These are phyloP conservation scores for Phaethon lepturus DNA, from an alignment of 2,113 vertebrate genomes.

Conservation along the genomic window DNA sequence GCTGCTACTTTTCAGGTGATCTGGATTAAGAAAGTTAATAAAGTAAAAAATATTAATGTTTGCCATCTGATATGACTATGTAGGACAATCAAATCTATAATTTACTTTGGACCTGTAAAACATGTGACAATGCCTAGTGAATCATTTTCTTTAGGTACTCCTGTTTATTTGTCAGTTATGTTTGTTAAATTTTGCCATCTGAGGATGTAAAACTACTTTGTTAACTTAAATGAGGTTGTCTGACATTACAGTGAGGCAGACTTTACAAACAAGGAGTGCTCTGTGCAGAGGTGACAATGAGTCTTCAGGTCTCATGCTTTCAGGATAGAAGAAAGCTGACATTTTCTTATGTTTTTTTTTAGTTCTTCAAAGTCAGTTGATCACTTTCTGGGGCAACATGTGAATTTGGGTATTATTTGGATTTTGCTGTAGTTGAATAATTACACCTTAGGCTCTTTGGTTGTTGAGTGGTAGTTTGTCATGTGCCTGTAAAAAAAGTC, in stretches of 20 bases:
- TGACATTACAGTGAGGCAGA: background rate
- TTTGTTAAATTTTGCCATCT: background rate
- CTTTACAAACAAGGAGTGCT: background rate
- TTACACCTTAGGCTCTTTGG: background rate
- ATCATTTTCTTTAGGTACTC: background rate
- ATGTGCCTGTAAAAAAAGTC: background rate
- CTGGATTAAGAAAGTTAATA: background rate
- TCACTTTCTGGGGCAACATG: background rate
- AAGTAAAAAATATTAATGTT: background rate
- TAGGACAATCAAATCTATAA: background rate
- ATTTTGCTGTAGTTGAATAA: background rate
- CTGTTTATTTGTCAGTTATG: background rate
- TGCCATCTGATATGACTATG: accelerated
- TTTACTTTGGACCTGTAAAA: background rate
- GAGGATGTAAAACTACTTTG: background rate
- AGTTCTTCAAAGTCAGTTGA: background rate
- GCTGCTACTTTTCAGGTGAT: background rate
- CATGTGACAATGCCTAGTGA: background rate
- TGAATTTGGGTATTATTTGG: background rate
- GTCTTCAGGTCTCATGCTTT: background rate
- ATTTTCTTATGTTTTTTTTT: background rate
- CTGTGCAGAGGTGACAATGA: background rate
- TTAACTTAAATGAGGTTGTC: background rate
- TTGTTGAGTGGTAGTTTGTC: background rate
- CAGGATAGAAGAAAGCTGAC: background rate